These are phyloP conservation scores for Linyphia triangularis DNA, from an alignment of 2,888 invertebrate species.

Conservation along the genomic window DNA sequence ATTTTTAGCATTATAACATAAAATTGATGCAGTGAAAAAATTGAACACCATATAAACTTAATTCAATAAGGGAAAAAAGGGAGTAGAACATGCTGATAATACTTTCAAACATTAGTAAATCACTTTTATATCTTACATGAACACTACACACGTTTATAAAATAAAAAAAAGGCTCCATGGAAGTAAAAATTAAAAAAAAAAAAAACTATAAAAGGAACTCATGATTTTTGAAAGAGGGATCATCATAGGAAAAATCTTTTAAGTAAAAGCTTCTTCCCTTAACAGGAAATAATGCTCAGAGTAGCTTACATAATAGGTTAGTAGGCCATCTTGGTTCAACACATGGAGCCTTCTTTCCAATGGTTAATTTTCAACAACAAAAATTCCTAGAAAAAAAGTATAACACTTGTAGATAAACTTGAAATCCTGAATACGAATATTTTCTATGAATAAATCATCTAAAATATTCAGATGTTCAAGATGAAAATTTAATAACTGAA, in stretches of 20 bases:
- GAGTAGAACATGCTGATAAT: too few relatives aligned
- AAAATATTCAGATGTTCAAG: too few relatives aligned
- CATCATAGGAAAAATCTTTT: neutral
- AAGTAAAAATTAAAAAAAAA: slow-evolving; percentile 18
- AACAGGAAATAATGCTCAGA: slow-evolving; percentile 49
- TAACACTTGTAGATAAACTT: slow-evolving; percentile 35
- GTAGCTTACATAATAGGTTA: slow-evolving; percentile 65
- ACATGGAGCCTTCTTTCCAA: slow-evolving; percentile 72
- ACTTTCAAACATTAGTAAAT: too few relatives aligned
- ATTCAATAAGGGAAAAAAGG: too few relatives aligned
- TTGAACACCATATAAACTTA: too few relatives aligned
- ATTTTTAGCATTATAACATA: too few relatives aligned
- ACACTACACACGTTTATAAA: neutral
- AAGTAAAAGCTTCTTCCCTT: slow-evolving; percentile 14
- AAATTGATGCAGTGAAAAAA: too few relatives aligned
- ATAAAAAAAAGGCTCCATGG: slow-evolving; percentile 67
- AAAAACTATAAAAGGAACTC: neutral
- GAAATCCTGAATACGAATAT: slow-evolving; percentile 11
- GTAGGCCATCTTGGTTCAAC: slow-evolving; percentile 67
- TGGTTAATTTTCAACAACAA: slow-evolving; percentile 72
- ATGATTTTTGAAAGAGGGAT: neutral
- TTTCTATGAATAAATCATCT: too few relatives aligned
- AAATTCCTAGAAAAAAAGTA: slow-evolving; percentile 71
- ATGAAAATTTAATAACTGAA: too few relatives aligned
- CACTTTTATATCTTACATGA: too few relatives aligned